A percentile compares a stretch with the other conserved stretches of the same genome.
phyloP scores from a whole-genome alignment of 2,797 vertebrate genomes.

The Ceryle rudis region DNA sequence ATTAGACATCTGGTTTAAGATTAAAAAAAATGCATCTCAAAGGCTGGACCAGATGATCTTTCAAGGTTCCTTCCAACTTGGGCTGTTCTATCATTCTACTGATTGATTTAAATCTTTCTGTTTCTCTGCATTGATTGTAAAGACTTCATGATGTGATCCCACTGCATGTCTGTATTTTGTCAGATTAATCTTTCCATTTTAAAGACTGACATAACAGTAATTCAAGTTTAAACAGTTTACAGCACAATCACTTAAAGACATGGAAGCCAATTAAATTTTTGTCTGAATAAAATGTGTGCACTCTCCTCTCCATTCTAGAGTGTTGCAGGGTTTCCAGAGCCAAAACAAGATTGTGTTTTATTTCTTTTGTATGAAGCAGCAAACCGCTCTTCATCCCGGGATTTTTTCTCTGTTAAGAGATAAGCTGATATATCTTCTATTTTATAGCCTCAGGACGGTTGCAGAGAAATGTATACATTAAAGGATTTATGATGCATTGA shows the following conservation, averaged over 20 bases:
- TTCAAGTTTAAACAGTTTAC: neutral
- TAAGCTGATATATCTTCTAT: neutral
- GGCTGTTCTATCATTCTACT: neutral
- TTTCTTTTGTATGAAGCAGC: neutral
- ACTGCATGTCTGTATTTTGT: neutral
- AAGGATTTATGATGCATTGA: constrained; percentile 21
- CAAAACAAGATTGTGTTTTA: neutral
- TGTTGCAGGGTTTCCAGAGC: neutral
- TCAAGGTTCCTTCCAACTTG: neutral
- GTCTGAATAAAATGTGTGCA: neutral
- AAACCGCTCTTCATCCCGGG: neutral
- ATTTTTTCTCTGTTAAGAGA: neutral
- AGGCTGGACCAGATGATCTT: neutral
- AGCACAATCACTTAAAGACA: neutral
- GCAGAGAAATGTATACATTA: neutral
- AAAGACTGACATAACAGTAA: neutral
- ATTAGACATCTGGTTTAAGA: neutral
- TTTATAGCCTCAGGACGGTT: neutral
- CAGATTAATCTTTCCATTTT: neutral
- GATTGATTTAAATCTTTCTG: neutral
- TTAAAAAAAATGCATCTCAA: neutral
- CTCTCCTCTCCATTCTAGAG: neutral
- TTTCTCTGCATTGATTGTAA: neutral
- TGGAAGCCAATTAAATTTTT: neutral
- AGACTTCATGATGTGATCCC: neutral